A percentile compares a stretch with the other conserved stretches of the same genome.
Conservation (phyloP, 2,888 invertebrate genomes). For the Caenorhabditis sinica region DNA sequence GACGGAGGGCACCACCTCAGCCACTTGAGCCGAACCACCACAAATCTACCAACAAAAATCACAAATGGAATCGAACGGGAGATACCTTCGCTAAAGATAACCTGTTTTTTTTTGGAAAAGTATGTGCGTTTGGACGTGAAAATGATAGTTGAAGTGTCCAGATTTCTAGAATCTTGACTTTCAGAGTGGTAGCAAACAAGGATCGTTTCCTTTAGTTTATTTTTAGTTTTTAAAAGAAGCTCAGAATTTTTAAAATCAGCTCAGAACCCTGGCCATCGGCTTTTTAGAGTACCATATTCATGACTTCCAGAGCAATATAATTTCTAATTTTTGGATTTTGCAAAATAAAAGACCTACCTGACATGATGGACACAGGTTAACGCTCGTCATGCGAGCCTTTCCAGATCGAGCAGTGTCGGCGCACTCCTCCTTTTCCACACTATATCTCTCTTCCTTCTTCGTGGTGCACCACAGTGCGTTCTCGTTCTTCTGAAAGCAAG, state of each 20-base stretch:
- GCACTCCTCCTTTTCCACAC: constrained; percentile 59
- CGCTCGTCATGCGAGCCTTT: constrained; percentile 68
- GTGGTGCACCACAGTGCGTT: constrained; percentile 63
- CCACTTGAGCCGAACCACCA: constrained; percentile 64
- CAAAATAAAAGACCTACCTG: constrained; percentile 46
- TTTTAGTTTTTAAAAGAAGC: no score
- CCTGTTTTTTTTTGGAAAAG: constrained; percentile 5
- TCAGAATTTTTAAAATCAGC: no score
- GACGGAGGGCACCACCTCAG: neutral
- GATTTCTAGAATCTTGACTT: no score
- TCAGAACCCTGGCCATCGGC: neutral
- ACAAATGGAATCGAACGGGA: constrained; percentile 2
- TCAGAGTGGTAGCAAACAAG: no score
- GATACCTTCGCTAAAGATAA: constrained; percentile 5
- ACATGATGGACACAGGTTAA: constrained; percentile 62
- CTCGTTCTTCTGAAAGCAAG: constrained; percentile 52
- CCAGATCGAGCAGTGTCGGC: constrained; percentile 63
- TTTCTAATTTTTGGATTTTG: neutral
- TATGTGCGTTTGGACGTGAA: neutral
- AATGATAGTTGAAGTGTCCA: neutral
- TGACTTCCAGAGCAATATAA: no score
- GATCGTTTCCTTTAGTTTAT: no score
- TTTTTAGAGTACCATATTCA: neutral
- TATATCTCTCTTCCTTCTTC: constrained; percentile 57
- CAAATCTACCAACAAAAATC: constrained; percentile 34